phyloP scores from a whole-genome alignment of 2,888 invertebrate genomes.

The Diarsia rubi region DNA sequence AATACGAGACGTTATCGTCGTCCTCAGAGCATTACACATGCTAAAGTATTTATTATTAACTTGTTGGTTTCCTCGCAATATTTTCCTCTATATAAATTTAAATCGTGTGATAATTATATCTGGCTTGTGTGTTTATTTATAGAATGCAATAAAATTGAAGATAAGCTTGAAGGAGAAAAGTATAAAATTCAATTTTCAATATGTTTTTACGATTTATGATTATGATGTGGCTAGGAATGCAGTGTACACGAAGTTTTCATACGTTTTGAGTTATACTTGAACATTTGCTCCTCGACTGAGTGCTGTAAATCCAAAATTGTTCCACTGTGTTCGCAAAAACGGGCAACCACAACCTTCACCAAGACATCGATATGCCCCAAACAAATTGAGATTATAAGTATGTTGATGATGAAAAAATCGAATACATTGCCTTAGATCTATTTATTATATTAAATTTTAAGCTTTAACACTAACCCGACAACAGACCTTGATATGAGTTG shows the following conservation, averaged over 20 bases:
- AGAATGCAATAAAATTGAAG: slow-evolving; percentile 23
- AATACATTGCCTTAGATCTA: not conserved
- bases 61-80: slow-evolving; percentile 49
- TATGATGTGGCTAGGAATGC: not conserved
- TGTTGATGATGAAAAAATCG: not conserved
- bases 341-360: no score
- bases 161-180: slow-evolving; percentile 31
- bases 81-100: slow-evolving; percentile 44
- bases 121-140: slow-evolving; percentile 32
- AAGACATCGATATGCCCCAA: not conserved
- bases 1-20: slow-evolving; percentile 57
- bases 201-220: not conserved
- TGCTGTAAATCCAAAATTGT: not conserved
- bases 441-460: slow-evolving; percentile 1
- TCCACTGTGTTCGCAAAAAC: not conserved
- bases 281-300: not conserved
- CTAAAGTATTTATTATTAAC: slow-evolving; percentile 49
- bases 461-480: slow-evolving; percentile 61
- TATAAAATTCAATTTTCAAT: not conserved
- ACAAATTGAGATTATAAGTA: not conserved
- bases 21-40: slow-evolving; percentile 50
- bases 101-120: slow-evolving; percentile 39
- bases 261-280: not conserved
- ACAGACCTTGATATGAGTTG: slow-evolving; percentile 73
- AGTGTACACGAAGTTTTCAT: not conserved